Evolutionary conservation across 1,140 invertebrate species (phyloP).

Genomic region (Aphelenchoides besseyi): DNA sequence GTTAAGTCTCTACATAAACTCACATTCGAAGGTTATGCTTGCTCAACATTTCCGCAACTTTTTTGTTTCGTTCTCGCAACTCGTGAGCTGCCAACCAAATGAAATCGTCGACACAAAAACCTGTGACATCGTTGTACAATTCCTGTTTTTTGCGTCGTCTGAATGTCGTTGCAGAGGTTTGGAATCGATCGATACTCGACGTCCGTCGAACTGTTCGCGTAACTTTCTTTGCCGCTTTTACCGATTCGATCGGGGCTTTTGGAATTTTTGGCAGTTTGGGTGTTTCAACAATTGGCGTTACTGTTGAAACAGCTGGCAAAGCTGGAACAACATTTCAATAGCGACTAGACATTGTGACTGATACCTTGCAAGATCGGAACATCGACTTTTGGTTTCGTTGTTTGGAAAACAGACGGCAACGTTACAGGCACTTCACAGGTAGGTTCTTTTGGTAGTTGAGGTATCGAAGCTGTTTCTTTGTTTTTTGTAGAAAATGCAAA

Average conservation of each 20-base stretch:
- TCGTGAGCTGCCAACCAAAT: conserved; percentile 20
- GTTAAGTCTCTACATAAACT: not conserved
- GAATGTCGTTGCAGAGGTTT: not conserved
- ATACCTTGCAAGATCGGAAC: too few relatives aligned
- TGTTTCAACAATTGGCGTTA: not conserved
- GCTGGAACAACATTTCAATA: too few relatives aligned
- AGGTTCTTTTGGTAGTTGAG: too few relatives aligned
- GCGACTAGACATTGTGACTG: too few relatives aligned
- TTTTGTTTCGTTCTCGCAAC: not conserved
- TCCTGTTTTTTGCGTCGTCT: conserved; percentile 1
- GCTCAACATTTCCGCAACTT: conserved; percentile 1
- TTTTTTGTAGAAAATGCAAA: not conserved
- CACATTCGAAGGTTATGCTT: conserved; percentile 13
- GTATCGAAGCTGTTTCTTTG: too few relatives aligned
- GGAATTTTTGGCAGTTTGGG: not conserved
- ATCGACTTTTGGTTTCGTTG: too few relatives aligned
- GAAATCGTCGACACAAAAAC: conserved; percentile 19
- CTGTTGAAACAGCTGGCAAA: not conserved
- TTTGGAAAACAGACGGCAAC: not conserved
- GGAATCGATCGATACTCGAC: not conserved
- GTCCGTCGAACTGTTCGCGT: not conserved
- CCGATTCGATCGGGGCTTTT: not conserved
- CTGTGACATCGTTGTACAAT: not conserved
- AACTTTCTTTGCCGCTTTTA: conserved; percentile 13
- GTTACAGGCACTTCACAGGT: not conserved